A percentile compares a stretch with the other conserved stretches of the same genome.
These are phyloP conservation scores for Gari tellinella DNA, from an alignment of 2,888 invertebrate genomes.

Conservation along the genomic window DNA sequence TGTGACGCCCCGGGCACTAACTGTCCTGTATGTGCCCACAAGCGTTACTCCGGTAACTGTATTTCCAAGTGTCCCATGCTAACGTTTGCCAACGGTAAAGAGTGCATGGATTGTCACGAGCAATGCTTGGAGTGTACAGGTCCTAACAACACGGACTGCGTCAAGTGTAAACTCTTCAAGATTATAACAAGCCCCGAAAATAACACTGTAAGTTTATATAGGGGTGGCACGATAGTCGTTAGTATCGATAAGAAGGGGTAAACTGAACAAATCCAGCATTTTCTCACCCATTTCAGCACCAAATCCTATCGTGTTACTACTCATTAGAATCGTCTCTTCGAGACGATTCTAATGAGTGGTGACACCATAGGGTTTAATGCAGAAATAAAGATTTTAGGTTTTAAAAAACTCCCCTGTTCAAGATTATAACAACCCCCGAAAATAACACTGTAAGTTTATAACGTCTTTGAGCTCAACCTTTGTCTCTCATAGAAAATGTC, in stretches of 20 bases:
- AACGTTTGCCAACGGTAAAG: constrained; percentile 88
- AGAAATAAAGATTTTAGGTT: no score
- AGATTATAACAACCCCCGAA: no score
- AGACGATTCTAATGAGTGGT: no score
- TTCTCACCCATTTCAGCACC: no score
- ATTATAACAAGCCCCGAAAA: constrained; percentile 32
- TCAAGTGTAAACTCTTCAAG: constrained; percentile 77
- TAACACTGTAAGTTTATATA: constrained; percentile 46
- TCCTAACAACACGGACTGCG: constrained; percentile 73
- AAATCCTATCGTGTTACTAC: no score
- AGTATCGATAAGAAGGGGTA: no score
- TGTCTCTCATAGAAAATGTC: no score
- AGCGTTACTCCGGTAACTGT: constrained; percentile 81
- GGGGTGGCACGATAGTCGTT: no score
- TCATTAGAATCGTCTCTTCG: neutral
- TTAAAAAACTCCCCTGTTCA: no score
- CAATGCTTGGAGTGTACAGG: constrained; percentile 90
- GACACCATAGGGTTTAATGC: neutral
- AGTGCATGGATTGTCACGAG: constrained; percentile 90
- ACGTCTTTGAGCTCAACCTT: no score
- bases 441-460: no score
- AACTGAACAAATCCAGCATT: no score
- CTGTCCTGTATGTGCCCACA: constrained; percentile 93
- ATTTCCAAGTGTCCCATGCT: constrained; percentile 93
- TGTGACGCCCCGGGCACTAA: constrained; percentile 94